Evolutionary conservation across 2,113 vertebrate genomes (phyloP).

Genomic region (Amblyopsis rosae): DNA sequence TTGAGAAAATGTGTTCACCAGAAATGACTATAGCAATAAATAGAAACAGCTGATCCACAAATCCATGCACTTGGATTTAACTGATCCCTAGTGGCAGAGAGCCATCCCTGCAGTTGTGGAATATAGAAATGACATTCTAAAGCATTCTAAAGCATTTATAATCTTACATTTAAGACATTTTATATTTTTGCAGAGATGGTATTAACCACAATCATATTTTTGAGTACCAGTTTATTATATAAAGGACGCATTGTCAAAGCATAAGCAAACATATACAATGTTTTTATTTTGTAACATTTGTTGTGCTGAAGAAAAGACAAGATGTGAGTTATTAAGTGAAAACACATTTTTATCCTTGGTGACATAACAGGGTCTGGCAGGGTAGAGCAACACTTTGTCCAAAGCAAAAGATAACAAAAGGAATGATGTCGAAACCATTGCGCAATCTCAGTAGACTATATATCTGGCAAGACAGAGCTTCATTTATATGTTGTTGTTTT

Average conservation of each 20-base stretch:
- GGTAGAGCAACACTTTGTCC: conserved; percentile 44
- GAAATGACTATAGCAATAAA: too few species aligned
- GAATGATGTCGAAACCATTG: conserved; percentile 36
- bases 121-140: too few species aligned
- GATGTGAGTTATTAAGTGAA: conserved; percentile 70
- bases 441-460: conserved; percentile 9
- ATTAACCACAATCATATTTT: background rate
- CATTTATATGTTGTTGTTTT: conserved; percentile 38
- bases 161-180: too few species aligned
- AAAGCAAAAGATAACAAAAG: conserved; percentile 64
- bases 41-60: too few species aligned
- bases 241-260: conserved; percentile 26
- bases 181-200: too few species aligned
- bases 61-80: too few species aligned
- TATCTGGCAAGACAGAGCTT: conserved; percentile 26
- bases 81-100: too few species aligned
- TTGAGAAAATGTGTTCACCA: too few species aligned
- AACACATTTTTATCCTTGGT: conserved; percentile 68
- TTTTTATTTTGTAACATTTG: conserved; percentile 36
- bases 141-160: too few species aligned
- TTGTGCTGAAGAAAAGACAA: conserved; percentile 41
- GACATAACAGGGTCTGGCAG: conserved; percentile 67
- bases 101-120: too few species aligned
- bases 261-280: conserved; percentile 40
- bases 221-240: background rate